Base-by-base conservation (phyloP, 2,888 invertebrate species). In the Leptodirus hochenwartii region DNA sequence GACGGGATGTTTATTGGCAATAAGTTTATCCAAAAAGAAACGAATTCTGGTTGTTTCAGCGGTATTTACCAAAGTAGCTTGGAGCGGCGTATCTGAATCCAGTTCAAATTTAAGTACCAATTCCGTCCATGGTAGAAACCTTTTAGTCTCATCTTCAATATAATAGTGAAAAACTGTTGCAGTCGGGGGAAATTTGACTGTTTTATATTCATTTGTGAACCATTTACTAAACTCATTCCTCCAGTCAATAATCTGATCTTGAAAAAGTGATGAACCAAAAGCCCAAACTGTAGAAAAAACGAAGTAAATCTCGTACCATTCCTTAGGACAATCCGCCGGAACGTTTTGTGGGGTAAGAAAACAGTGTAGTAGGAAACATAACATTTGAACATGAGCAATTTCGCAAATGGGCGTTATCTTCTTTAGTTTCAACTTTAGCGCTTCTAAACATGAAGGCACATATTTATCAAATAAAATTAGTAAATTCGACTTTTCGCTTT, bases 171-270 rank as follows among this genome's bases (percentile, higher is more conserved):
- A 93, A 2, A 93, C 74, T 28, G 74, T 84, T 3, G 81, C 85
- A 2, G 68, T 63, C 0, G 67, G 47, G 0, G 93, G 91, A 54
- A 91, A 90, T 54, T 82, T 84, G 15, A 93, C 69, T 1, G 78
- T 66, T 55, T 88, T 91, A 53, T 90, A 93, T 56, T 93, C 93
- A 39, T 76, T 80, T 12, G 69, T 62, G 66, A 88, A 95, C 91
- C 91, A 93, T 53, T 88, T 91, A 47, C 80, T 84, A 52, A 93
- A 93, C 49, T 93, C 93, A 41, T 78, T 78, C 24, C 91, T 69
- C 75, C 90, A 85, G 51, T 93, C 91, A 3, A 80, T 66, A 23
- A 87, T 59, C 61, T 88, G 77, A 59, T 91, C 91, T 62, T 87
- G 87, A 54, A 84, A 90, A 33, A 84, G 65, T 0, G 78, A 73